phyloP scores from a whole-genome alignment of 2,888 invertebrate genomes.

The Andrena bicolor region DNA sequence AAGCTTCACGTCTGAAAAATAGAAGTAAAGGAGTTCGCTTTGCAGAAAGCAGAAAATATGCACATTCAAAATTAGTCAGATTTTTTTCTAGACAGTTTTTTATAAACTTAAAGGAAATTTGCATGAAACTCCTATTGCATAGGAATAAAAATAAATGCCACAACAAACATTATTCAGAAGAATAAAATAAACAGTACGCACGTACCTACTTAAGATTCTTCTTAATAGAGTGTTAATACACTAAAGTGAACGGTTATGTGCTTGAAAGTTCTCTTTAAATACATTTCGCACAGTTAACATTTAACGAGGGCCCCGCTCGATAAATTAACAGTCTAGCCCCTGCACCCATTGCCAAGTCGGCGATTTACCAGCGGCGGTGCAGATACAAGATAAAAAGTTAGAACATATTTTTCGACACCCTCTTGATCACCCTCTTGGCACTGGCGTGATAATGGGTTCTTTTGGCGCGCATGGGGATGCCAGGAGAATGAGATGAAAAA shows the following conservation, averaged over 20 bases:
- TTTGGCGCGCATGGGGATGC: slow-evolving; percentile 32
- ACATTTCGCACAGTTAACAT: slow-evolving; percentile 6
- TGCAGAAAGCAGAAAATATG: no score
- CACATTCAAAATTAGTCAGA: no score
- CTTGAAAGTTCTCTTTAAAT: slow-evolving; percentile 9
- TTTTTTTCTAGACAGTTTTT: no score
- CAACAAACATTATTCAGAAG: neutral
- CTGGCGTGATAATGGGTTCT: slow-evolving; percentile 19
- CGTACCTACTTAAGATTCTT: neutral
- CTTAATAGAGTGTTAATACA: no score
- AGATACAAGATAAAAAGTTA: slow-evolving; percentile 81
- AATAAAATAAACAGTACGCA: neutral
- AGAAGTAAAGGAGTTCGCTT: no score
- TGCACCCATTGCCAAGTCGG: slow-evolving; percentile 59
- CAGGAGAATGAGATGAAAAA: slow-evolving; percentile 49
- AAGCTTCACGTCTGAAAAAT: no score
- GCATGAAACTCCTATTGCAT: no score
- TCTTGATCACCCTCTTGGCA: slow-evolving; percentile 57
- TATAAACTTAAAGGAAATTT: no score
- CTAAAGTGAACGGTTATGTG: neutral
- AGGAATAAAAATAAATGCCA: no score
- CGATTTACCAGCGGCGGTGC: slow-evolving; percentile 44
- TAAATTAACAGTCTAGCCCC: slow-evolving; percentile 70
- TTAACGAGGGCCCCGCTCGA: slow-evolving; percentile 53
- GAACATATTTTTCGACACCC: slow-evolving; percentile 79